Conservation (phyloP, 1,140 invertebrate genomes). For the Oreohelix idahoensis region DNA sequence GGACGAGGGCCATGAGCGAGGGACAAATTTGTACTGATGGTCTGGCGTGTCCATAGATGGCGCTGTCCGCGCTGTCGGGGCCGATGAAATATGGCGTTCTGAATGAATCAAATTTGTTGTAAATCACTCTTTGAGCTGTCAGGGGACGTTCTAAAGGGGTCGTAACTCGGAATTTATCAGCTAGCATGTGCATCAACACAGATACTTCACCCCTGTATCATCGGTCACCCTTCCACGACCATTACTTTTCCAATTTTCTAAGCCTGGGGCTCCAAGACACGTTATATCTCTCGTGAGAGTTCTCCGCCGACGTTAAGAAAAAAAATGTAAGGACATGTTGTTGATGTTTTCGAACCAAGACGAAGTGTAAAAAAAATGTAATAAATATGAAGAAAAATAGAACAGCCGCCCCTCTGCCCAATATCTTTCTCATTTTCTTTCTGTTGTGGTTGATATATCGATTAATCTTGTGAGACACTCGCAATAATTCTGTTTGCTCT, state of each 20-base stretch:
- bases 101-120: conserved; percentile 52
- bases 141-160: conserved; percentile 26
- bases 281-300: not conserved
- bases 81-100: conserved; percentile 43
- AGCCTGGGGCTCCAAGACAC: not conserved
- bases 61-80: conserved; percentile 35
- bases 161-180: conserved; percentile 46
- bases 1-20: not conserved
- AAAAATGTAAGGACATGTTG: too few species aligned
- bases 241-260: not conserved
- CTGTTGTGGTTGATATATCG: not conserved
- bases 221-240: not conserved
- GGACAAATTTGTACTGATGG: conserved; percentile 20
- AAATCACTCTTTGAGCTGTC: conserved; percentile 45
- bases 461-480: not conserved
- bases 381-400: not conserved
- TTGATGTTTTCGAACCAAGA: not conserved
- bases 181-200: conserved; percentile 26
- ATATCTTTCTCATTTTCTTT: not conserved
- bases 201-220: not conserved
- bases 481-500: conserved; percentile 4
- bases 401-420: not conserved
- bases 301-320: too few species aligned
- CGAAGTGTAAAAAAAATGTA: not conserved
- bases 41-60: not conserved